These are phyloP conservation scores for Anseranas semipalmata DNA, from an alignment of 2,113 vertebrate genomes.

Conservation along the genomic window DNA sequence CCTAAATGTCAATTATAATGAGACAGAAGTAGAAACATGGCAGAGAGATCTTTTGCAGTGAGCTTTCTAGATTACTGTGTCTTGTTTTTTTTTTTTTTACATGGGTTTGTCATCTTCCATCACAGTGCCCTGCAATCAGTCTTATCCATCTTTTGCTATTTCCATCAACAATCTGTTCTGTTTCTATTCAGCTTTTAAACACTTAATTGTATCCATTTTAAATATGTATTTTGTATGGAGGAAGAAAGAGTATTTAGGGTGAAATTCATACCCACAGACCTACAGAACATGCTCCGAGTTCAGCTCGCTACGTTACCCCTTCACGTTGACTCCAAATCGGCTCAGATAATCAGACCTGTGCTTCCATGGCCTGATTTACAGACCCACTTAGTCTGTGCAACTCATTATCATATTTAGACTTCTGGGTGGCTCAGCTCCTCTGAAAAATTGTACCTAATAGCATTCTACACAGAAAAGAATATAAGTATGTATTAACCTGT, in stretches of 20 bases:
- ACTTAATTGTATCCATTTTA: neutral
- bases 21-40: neutral
- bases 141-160: neutral
- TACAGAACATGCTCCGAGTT: neutral
- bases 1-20: neutral
- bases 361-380: conserved; percentile 9
- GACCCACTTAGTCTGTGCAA: neutral
- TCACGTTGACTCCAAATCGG: neutral
- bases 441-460: neutral
- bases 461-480: conserved; percentile 22
- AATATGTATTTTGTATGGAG: neutral
- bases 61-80: neutral
- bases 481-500: conserved; percentile 31
- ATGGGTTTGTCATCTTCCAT: neutral
- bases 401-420: conserved; percentile 25
- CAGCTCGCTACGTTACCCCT: neutral
- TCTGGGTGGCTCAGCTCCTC: conserved; percentile 7
- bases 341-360: no score
- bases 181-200: conserved; percentile 4
- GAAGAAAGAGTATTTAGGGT: neutral
- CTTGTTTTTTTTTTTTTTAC: neutral
- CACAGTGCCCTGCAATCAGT: neutral
- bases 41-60: neutral
- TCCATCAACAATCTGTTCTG: neutral
- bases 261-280: neutral